Percentiles rank a stretch among this genome's conserved stretches.
These are phyloP conservation scores for Trididemnum miniatum DNA, from an alignment of 23 tunicate genomes.

Conservation along the genomic window DNA sequence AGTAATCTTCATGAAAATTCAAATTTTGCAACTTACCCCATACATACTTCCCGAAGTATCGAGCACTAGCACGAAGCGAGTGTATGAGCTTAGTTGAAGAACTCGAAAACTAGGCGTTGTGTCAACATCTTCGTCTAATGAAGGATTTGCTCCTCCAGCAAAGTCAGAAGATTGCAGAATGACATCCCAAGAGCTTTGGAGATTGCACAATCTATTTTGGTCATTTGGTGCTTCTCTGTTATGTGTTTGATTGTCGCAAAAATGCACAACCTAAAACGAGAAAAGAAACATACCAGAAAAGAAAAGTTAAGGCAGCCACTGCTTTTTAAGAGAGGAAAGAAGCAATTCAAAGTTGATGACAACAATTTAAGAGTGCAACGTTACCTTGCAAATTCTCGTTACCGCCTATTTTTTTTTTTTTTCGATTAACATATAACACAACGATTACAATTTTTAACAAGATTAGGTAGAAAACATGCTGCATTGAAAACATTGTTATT, in stretches of 20 bases:
- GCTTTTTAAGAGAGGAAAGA: too few relatives aligned
- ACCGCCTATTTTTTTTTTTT: too few relatives aligned
- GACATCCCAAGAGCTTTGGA: conserved; percentile 64
- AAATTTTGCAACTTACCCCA: too few relatives aligned
- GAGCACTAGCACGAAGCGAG: conserved; percentile 57
- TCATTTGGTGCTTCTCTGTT: conserved; percentile 81
- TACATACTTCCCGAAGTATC: conserved; percentile 79
- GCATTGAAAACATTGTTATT: too few relatives aligned
- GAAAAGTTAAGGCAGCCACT: too few relatives aligned
- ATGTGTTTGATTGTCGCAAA: conserved; percentile 60
- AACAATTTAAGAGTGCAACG: too few relatives aligned
- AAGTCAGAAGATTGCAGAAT: conserved; percentile 54
- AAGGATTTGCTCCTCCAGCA: conserved; percentile 4
- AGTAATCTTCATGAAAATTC: too few relatives aligned
- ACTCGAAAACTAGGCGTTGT: conserved; percentile 45
- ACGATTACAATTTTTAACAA: too few relatives aligned
- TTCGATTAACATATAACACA: too few relatives aligned
- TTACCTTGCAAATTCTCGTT: too few relatives aligned
- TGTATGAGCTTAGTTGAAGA: neutral
- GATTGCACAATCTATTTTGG: conserved; percentile 75
- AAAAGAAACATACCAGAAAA: neutral
- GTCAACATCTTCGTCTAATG: neutral
- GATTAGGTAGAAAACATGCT: too few relatives aligned
- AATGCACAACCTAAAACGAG: neutral
- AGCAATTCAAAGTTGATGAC: too few relatives aligned